Conservation (phyloP, 2,113 vertebrate genomes). For the Syngnathus typhle region DNA sequence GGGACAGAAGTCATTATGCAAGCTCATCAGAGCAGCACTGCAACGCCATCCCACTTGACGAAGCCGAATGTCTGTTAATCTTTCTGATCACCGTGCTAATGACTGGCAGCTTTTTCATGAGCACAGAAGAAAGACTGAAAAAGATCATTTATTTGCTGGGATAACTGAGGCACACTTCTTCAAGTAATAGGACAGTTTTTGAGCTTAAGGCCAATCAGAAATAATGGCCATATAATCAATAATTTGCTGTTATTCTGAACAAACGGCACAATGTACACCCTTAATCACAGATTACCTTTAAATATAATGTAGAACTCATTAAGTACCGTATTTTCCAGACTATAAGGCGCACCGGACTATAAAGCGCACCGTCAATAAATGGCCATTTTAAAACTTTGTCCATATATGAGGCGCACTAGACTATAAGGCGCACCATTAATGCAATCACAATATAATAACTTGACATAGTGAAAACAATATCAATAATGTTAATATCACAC, state of each 20-base stretch:
- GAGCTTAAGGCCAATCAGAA: slow-evolving; percentile 65
- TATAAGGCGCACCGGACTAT: too few species aligned
- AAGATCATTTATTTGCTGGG: slow-evolving; percentile 51
- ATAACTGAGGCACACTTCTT: slow-evolving; percentile 36
- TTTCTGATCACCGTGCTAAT: slow-evolving; percentile 55
- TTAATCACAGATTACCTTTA: slow-evolving; percentile 50
- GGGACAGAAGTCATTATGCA: slow-evolving; percentile 51
- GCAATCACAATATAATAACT: too few species aligned
- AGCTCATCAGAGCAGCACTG: slow-evolving; percentile 39
- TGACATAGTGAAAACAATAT: too few species aligned
- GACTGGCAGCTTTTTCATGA: slow-evolving; percentile 51
- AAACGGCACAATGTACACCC: slow-evolving; percentile 31
- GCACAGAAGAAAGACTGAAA: slow-evolving; percentile 33
- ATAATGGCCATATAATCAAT: slow-evolving; percentile 66
- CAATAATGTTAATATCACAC: too few species aligned
- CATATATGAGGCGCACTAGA: too few species aligned
- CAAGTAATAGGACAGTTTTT: slow-evolving; percentile 30
- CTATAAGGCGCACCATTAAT: too few species aligned
- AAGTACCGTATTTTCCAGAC: not conserved
- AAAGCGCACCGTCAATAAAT: too few species aligned
- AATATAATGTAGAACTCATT: slow-evolving; percentile 34
- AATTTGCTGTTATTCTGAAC: slow-evolving; percentile 50
- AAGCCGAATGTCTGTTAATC: slow-evolving; percentile 51
- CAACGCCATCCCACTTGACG: slow-evolving; percentile 31
- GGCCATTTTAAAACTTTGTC: too few species aligned